Conservation (phyloP, 30 jellyfish, hydroid and myxozoan species). For the Nemopilema nomurai region DNA sequence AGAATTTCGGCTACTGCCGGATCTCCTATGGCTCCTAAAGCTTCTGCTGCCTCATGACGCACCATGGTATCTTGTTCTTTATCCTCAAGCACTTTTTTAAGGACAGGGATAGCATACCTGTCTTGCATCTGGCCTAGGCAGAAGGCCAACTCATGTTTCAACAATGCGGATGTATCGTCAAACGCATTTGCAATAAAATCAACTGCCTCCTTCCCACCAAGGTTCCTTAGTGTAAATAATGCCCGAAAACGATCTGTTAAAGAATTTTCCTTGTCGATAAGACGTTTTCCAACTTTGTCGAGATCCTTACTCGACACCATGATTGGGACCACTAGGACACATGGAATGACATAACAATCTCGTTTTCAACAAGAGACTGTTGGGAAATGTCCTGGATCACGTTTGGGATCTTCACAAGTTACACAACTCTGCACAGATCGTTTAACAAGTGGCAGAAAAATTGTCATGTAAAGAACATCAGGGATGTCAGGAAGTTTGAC, state of each 20-base stretch:
- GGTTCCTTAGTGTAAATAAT: conserved; percentile 76
- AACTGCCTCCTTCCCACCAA: conserved; percentile 70
- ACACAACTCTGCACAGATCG: neutral
- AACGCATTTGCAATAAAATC: conserved; percentile 72
- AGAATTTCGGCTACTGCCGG: conserved; percentile 51
- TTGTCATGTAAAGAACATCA: neutral
- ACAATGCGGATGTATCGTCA: conserved; percentile 87
- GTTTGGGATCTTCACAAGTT: neutral
- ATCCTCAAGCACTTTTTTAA: conserved; percentile 64
- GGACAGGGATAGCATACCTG: conserved; percentile 63
- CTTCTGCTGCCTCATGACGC: conserved; percentile 99
- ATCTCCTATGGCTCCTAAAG: conserved; percentile 95
- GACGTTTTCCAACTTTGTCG: conserved; percentile 52
- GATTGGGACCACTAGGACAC: no score
- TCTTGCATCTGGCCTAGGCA: conserved; percentile 99
- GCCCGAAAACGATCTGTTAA: conserved; percentile 88
- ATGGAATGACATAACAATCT: neutral
- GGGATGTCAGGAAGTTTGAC: conserved; percentile 13
- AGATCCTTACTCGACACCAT: conserved; percentile 53
- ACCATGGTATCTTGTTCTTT: conserved; percentile 85
- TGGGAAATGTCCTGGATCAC: neutral
- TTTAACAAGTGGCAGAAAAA: no score
- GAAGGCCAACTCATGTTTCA: conserved; percentile 98
- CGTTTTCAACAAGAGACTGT: neutral
- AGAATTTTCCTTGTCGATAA: conserved; percentile 55